Evolutionary conservation across 2,113 vertebrate species (phyloP), one percentile per base, ranked within the genome.

Genomic region (Pituophis catenifer): DNA sequence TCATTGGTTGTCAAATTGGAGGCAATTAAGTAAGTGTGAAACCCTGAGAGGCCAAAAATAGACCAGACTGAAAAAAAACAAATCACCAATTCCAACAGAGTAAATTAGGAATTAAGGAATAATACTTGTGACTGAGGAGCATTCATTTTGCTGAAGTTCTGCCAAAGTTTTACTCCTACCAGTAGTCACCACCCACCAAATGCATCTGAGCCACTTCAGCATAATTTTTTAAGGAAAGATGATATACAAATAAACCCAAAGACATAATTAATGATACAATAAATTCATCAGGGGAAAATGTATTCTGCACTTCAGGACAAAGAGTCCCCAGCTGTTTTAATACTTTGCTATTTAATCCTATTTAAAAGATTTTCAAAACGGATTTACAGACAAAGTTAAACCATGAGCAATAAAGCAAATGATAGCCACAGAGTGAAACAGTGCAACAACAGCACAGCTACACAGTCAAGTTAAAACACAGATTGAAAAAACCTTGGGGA

Each of bases 11-110:
- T 99, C 97, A 99, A 98, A 97, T 99, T 99, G 95, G 99, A 99
- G 97, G 99, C 99, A 17, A 99, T 98, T 91, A 99, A 98, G 2
- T 99, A 99, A 53, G 99, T 99, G 97, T 99, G 99, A 97, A 99
- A 99, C 97, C 99, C 99, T 97, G 99, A 99, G 97, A 99, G 99
- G 97, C 99, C 99, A 97, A 99, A 95, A 97, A 99, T 98, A 94
- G 99, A 99, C 99, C 99, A 99, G 96, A 99, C 98, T 95, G 99
- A 99, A 97, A 99, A 99, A 97, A 99, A 99, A 97, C 99, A 99
- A 94, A 99, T 98, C 93, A 99, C 99, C 98, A 99, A 94, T 96
- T 99, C 99, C 97, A 99, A 98, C 94, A 99, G 97, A 89, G 98
- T 99, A 97, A 55, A 54, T 55, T 0, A 23, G 12, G 44, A 94